phyloP scores from a whole-genome alignment of 2,888 invertebrate genomes.

The Chrysolina americana region DNA sequence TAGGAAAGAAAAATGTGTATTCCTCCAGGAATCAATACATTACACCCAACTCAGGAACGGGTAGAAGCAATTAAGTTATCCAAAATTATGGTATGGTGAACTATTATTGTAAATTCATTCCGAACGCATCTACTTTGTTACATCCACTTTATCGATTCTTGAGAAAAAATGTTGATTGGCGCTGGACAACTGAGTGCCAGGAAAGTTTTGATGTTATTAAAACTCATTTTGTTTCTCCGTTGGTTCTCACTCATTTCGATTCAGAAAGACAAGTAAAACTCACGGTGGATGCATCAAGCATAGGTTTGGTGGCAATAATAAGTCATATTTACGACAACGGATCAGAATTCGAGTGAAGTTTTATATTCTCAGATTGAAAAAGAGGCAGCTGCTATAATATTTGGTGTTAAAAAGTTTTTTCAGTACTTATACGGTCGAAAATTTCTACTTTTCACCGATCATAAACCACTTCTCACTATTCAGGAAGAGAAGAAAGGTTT shows the following conservation, averaged over 20 bases:
- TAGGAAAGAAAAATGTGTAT: neutral
- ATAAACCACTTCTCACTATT: constrained; percentile 1
- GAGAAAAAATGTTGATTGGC: no score
- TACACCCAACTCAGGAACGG: neutral
- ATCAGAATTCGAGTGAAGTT: no score
- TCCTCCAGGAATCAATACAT: no score
- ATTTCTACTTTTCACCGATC: constrained; percentile 3
- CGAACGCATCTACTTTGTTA: no score
- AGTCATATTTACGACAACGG: no score
- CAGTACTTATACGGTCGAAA: constrained; percentile 1
- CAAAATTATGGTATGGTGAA: no score
- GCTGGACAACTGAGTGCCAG: no score
- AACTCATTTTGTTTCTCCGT: neutral
- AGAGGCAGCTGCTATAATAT: constrained; percentile 6
- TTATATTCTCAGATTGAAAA: constrained; percentile 3
- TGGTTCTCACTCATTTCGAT: neutral
- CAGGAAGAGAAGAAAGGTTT: no score
- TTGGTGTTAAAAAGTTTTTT: no score
- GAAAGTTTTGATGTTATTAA: neutral
- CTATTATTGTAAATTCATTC: no score
- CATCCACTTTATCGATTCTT: no score
- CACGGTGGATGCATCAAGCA: neutral
- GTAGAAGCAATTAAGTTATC: neutral
- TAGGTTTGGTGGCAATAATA: no score
- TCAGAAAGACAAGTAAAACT: neutral